A percentile compares a stretch with the other conserved stretches of the same genome.
These are phyloP conservation scores for Melinaea menophilus DNA, from an alignment of 2,888 invertebrate genomes.

Conservation along the genomic window DNA sequence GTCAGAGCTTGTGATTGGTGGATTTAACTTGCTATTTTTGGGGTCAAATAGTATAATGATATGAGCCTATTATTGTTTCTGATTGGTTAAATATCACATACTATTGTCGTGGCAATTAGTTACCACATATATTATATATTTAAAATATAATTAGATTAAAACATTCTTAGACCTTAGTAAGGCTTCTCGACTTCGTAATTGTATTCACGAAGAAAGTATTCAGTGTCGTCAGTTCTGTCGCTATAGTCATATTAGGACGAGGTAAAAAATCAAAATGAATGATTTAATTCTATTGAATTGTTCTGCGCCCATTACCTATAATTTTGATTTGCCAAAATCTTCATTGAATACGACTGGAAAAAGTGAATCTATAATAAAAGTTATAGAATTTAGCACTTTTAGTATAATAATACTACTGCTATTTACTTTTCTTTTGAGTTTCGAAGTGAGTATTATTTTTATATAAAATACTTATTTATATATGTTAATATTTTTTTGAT, in stretches of 20 bases:
- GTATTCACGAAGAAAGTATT: conserved; percentile 13
- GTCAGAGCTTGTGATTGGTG: too few species aligned
- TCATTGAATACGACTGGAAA: conserved; percentile 19
- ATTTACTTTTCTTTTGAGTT: conserved; percentile 33
- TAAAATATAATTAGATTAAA: conserved; percentile 2
- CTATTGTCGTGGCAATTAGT: neutral
- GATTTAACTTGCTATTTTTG: too few species aligned
- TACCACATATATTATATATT: neutral
- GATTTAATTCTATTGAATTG: conserved; percentile 35
- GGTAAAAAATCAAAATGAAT: conserved; percentile 29
- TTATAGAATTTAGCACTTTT: conserved; percentile 39
- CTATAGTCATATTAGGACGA: conserved; percentile 6
- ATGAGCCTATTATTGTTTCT: too few species aligned
- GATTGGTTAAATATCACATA: too few species aligned
- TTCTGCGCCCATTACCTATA: conserved; percentile 25
- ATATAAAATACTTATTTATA: neutral
- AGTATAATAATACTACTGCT: conserved; percentile 41
- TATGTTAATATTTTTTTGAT: neutral
- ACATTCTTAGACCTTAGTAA: conserved; percentile 20
- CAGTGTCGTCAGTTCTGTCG: conserved; percentile 14
- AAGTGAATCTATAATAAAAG: conserved; percentile 25
- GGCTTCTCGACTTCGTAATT: conserved; percentile 24
- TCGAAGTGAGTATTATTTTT: conserved; percentile 31
- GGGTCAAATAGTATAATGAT: too few species aligned
- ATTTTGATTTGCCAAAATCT: conserved; percentile 16